Base-by-base conservation (phyloP, 2,797 vertebrate species). In the Ceryle rudis region DNA sequence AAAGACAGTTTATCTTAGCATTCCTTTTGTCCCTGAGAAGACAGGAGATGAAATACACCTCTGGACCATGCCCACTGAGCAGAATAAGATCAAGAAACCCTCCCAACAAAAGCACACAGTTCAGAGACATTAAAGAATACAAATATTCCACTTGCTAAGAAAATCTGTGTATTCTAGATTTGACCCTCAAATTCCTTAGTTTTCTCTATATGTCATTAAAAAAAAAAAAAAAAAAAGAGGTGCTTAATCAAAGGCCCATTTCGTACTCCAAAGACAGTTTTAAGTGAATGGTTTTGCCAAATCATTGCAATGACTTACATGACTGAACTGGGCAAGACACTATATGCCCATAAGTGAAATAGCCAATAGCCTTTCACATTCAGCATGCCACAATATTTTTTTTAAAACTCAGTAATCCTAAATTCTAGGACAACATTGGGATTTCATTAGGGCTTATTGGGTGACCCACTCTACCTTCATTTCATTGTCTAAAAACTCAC, bases 141-240 rank as follows among this genome's bases (percentile, higher is more conserved):
- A 84, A 21, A 33, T 54, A 51, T 29, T 88, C 41, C 26, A 35
- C 9, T 42, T 26, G 16, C 10, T 60, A 62, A 41, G 10, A 47
- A 10, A 49, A 44, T 20, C 31, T 29, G 14, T 10, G 5, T 71
- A 11, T n/a, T 81, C 22, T 61, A 39, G 9, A 28, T 81, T 47
- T 89, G n/a, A 69, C 10, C 12, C 13, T 70, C 23, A 62, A 39
- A 66, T 77, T 62, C 21, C 39, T 86, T 42, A 20, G 3, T 7
- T 67, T 83, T 60, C 57, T 61, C 44, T 51, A 8, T 22, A 16
- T 0, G 0, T 25, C 18, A 49, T 0, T 33, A 5, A 17, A 49
- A 49, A 49, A 26, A 49, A 49, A 14, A 78, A 52, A 77, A 39
- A 67, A 77, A 35, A 61, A n/a, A n/a, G n/a, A 26, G 0, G 1